Evolutionary conservation across 92 coral and sea anemone genomes (phyloP).

Genomic region (Palythoa heliodiscus): DNA sequence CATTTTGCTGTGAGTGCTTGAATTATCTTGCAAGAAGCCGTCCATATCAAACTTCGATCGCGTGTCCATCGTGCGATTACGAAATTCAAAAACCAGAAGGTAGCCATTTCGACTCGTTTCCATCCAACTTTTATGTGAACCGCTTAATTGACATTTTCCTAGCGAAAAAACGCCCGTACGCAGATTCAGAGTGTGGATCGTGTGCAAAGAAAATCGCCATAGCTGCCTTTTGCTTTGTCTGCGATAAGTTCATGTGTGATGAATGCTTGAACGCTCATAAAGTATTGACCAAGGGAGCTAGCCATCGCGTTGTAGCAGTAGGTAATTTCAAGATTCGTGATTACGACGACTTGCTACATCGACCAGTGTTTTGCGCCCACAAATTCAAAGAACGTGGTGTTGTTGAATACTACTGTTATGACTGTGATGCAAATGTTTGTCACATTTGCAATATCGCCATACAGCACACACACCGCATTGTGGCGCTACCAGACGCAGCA

Average conservation of each 20-base stretch:
- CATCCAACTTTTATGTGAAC: slow-evolving; percentile 70
- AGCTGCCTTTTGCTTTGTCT: slow-evolving; percentile 81
- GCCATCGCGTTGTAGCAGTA: slow-evolving; percentile 69
- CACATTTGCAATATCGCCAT: slow-evolving; percentile 90
- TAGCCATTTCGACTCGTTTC: slow-evolving; percentile 71
- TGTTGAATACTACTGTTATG: slow-evolving; percentile 87
- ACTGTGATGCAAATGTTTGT: slow-evolving; percentile 86
- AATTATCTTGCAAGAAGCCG: slow-evolving; percentile 76
- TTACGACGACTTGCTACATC: slow-evolving; percentile 74
- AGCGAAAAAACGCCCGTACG: slow-evolving; percentile 76
- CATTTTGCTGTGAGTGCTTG: slow-evolving; percentile 90
- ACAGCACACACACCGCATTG: slow-evolving; percentile 85
- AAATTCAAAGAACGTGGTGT: slow-evolving; percentile 86
- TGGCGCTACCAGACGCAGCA: slow-evolving; percentile 86
- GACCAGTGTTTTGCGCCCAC: slow-evolving; percentile 79
- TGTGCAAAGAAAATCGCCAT: slow-evolving; percentile 74
- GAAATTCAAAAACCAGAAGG: slow-evolving; percentile 88
- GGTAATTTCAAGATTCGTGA: slow-evolving; percentile 82
- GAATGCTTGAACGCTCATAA: slow-evolving; percentile 87
- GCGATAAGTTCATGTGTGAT: slow-evolving; percentile 88
- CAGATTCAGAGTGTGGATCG: slow-evolving; percentile 81
- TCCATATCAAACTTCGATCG: slow-evolving; percentile 80
- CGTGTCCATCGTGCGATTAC: slow-evolving; percentile 79
- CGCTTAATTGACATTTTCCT: slow-evolving; percentile 80
- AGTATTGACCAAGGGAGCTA: slow-evolving; percentile 72